Base-by-base conservation (phyloP, 1,140 invertebrate genomes). In the Centruroides sculpturatus region DNA sequence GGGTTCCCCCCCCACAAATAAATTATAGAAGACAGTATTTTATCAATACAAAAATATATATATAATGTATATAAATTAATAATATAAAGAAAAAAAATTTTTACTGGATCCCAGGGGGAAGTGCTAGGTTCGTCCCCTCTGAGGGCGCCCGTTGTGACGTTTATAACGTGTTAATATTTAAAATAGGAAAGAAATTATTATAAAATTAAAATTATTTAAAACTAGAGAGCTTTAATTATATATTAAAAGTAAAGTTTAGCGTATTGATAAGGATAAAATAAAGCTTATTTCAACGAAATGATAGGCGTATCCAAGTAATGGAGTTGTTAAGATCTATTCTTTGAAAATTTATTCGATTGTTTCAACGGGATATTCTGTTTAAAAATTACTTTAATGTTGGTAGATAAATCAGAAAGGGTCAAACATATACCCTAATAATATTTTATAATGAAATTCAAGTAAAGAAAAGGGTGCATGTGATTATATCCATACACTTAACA, bases 241-340 rank as follows among this genome's bases (percentile, higher is more conserved):
- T 73, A 98, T 98, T 80, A 95, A 98, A 76, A 95, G 92, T 68
- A 96, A 94, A 80, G 94, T 98, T 76, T 98, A 98, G 79, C 90
- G 91, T 79, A 85, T 94, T 79, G 93, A 98, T 88, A 89, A 94
- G 77, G 92, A 93, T 51, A 13, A 73, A 89, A 89, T 92, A 76
- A 92, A 92, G 34, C 95, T 97, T 71, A 92, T 93, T 61, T 81
- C 83, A 55, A 91, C 98, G 74, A 97, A 96, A 78, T 98, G 94
- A 94, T 98, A 81, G 92, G 90, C 69, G 92, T 81, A 93, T 98
- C 5, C 95, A 98, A 92, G 95, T 99, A 34, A 98, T 98, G 94
- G 95, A 99, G 73, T 77, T 99, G 60, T 78, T 99, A 12, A 95
- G 95, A 51, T 95, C 95, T 49, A 96, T 92, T 50, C 76, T 41